Conservation (phyloP, 2,888 invertebrate species). For the Cylindroiulus punctatus region DNA sequence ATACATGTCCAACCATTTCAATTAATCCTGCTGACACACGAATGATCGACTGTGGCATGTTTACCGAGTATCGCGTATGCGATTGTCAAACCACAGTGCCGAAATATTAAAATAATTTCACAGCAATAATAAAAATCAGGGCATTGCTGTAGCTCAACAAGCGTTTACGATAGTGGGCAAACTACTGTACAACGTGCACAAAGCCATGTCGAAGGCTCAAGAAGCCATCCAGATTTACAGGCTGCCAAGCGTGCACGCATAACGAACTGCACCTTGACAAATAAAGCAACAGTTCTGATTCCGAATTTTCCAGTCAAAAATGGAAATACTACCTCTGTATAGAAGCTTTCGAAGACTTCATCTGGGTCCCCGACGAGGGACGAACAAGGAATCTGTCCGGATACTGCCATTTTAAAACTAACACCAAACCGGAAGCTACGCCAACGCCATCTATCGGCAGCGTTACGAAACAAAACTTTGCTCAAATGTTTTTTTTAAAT, state of each 20-base stretch:
- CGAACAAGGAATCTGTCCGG: constrained; percentile 41
- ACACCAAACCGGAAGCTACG: not conserved
- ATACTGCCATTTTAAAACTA: constrained; percentile 37
- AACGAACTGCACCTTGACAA: not conserved
- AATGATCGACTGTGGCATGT: not conserved
- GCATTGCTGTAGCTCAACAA: not conserved
- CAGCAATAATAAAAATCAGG: not conserved
- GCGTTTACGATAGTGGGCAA: not conserved
- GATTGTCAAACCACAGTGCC: not conserved
- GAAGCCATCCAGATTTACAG: not conserved
- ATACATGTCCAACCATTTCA: not conserved
- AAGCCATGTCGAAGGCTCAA: constrained; percentile 22
- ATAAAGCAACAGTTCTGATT: not conserved
- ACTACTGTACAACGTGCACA: not conserved
- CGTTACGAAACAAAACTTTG: not conserved
- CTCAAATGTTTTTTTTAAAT: no score
- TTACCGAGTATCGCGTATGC: not conserved
- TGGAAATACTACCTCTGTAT: constrained; percentile 53
- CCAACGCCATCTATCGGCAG: not conserved
- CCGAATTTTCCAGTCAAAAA: not conserved
- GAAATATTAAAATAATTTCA: not conserved
- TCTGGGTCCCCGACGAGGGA: constrained; percentile 49
- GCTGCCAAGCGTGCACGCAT: not conserved
- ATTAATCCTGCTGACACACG: not conserved
- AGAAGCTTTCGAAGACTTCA: constrained; percentile 55